These are phyloP conservation scores for Rhagonycha fulva DNA, from an alignment of 2,888 invertebrate genomes.

Conservation along the genomic window DNA sequence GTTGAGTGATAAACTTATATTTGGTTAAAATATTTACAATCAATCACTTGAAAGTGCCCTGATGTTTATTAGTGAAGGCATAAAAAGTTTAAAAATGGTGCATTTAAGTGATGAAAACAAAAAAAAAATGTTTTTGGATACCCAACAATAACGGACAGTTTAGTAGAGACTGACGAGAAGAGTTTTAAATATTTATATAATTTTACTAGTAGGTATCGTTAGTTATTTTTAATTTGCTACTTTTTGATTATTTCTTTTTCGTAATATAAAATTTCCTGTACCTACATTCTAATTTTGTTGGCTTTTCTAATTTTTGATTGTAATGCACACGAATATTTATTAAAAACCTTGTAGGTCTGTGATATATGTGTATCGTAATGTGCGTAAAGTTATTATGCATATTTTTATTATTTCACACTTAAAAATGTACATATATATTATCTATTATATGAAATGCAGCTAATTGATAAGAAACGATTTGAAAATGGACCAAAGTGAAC, in stretches of 20 bases:
- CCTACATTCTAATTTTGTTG: constrained; percentile 28
- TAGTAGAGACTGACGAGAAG: constrained; percentile 12
- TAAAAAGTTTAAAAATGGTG: constrained; percentile 10
- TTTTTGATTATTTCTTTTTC: constrained; percentile 1
- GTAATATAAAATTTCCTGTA: constrained; percentile 12
- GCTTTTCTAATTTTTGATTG: constrained; percentile 17
- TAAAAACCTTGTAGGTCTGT: constrained; percentile 54
- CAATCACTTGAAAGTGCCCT: constrained; percentile 40
- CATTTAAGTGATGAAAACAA: constrained; percentile 17
- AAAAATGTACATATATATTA: constrained; percentile 25
- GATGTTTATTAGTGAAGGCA: constrained; percentile 24
- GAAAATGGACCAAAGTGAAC: constrained; percentile 54
- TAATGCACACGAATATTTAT: constrained; percentile 27
- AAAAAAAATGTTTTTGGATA: constrained; percentile 13
- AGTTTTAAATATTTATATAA: constrained; percentile 16
- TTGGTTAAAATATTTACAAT: constrained; percentile 27
- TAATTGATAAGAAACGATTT: constrained; percentile 45
- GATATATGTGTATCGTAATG: constrained; percentile 56
- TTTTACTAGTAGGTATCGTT: constrained; percentile 15
- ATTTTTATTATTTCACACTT: constrained; percentile 43
- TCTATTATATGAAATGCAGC: constrained; percentile 43
- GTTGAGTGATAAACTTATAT: constrained; percentile 26
- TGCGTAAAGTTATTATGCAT: constrained; percentile 35
- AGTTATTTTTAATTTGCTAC: constrained; percentile 17
- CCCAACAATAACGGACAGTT: constrained; percentile 11